Conservation (phyloP, 1,140 invertebrate species). For the Cardiocondyla obscurior region DNA sequence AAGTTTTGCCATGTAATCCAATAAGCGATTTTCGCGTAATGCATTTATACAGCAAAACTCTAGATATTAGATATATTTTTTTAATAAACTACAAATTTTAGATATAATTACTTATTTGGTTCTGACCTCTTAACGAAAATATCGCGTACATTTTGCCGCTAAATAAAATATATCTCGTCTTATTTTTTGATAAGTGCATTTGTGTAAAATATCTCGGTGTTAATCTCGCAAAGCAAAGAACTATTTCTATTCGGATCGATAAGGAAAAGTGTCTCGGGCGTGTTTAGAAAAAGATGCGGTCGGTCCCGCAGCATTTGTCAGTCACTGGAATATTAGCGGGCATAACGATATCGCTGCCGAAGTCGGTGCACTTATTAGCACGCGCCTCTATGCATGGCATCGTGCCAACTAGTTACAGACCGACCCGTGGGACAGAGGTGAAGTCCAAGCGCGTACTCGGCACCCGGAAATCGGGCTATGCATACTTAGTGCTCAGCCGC, state of each 20-base stretch:
- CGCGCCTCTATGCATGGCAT: constrained; percentile 1
- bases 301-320: background rate
- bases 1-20: constrained; percentile 33
- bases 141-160: background rate
- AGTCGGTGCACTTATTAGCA: constrained; percentile 1
- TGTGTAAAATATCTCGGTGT: background rate
- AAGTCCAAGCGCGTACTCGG: constrained; percentile 1
- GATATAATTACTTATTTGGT: too few species aligned
- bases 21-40: constrained; percentile 18
- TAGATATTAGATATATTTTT: background rate
- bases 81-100: too few species aligned
- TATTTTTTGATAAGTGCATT: background rate
- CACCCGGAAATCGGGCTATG: constrained; percentile 15
- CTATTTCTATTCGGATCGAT: too few species aligned
- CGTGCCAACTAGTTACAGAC: constrained; percentile 12
- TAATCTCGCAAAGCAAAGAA: background rate
- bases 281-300: too few species aligned
- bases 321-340: background rate
- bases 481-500: background rate
- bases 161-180: background rate
- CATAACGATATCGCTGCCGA: background rate
- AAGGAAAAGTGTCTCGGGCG: too few species aligned
- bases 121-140: background rate
- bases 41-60: background rate
- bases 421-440: background rate